These are phyloP conservation scores for Campaea margaritaria DNA, from an alignment of 2,888 invertebrate species.

Conservation along the genomic window DNA sequence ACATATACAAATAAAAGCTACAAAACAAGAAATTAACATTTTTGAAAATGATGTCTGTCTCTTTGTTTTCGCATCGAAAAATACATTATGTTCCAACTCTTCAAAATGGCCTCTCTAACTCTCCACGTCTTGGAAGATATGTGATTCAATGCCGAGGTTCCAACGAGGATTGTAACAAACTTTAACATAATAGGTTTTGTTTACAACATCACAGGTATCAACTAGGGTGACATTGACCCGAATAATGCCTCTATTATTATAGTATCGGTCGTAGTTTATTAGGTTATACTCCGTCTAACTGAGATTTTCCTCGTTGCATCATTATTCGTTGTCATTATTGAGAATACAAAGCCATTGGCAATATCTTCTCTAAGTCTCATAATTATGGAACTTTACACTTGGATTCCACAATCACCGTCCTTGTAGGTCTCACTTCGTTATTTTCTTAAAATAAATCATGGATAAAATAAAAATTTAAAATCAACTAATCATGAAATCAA, in stretches of 20 bases:
- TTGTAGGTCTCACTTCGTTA: background rate
- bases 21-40: too few species aligned
- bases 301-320: constrained; percentile 59
- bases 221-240: constrained; percentile 49
- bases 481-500: too few species aligned
- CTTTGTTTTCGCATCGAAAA: too few species aligned
- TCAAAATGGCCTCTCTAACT: too few species aligned
- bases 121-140: too few species aligned
- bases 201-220: constrained; percentile 25
- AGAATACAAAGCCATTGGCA: constrained; percentile 38
- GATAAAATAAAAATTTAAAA: too few species aligned
- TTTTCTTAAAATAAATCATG: too few species aligned
- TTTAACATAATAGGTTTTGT: background rate
- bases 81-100: too few species aligned
- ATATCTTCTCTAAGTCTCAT: constrained; percentile 2
- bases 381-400: constrained; percentile 46
- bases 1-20: too few species aligned
- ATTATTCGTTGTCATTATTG: constrained; percentile 53
- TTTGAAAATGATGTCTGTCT: too few species aligned
- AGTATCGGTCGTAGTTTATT: background rate
- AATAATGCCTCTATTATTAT: constrained; percentile 29
- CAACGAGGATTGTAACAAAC: too few species aligned
- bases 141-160: too few species aligned
- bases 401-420: background rate
- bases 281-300: constrained; percentile 1